Evolutionary conservation across 2,888 invertebrate species (phyloP).

Genomic region (Ernsta delagoae): DNA sequence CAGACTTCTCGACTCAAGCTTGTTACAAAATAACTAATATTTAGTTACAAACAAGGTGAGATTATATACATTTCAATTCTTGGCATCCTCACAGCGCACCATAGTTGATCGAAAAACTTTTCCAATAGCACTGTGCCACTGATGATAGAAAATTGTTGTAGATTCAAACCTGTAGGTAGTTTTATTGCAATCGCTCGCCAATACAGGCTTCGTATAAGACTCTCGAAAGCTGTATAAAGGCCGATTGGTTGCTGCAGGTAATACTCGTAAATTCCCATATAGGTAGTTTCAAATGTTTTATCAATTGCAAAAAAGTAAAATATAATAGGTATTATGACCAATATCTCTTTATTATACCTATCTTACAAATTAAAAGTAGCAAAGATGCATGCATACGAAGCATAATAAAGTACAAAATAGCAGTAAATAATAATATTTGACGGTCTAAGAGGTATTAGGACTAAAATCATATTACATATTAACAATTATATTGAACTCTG

Average conservation of each 20-base stretch:
- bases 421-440: too few species aligned
- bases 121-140: slow-evolving; percentile 73
- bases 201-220: slow-evolving; percentile 18
- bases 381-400: too few species aligned
- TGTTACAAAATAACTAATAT: not conserved
- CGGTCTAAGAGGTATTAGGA: too few species aligned
- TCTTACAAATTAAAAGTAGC: too few species aligned
- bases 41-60: slow-evolving; percentile 6
- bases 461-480: too few species aligned
- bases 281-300: too few species aligned
- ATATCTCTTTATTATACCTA: too few species aligned
- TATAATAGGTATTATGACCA: too few species aligned
- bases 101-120: slow-evolving; percentile 66
- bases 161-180: slow-evolving; percentile 51
- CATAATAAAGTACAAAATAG: too few species aligned
- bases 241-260: not conserved
- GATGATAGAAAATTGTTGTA: slow-evolving; percentile 73
- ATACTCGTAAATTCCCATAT: too few species aligned
- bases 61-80: slow-evolving; percentile 48
- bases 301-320: too few species aligned
- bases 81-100: slow-evolving; percentile 68
- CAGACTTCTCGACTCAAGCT: not conserved
- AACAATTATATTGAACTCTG: too few species aligned
- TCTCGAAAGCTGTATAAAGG: slow-evolving; percentile 1
- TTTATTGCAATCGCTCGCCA: slow-evolving; percentile 62